A percentile compares a stretch with the other conserved stretches of the same genome.
phyloP scores from a whole-genome alignment of 2,797 vertebrate genomes.

The Hydrophis major region DNA sequence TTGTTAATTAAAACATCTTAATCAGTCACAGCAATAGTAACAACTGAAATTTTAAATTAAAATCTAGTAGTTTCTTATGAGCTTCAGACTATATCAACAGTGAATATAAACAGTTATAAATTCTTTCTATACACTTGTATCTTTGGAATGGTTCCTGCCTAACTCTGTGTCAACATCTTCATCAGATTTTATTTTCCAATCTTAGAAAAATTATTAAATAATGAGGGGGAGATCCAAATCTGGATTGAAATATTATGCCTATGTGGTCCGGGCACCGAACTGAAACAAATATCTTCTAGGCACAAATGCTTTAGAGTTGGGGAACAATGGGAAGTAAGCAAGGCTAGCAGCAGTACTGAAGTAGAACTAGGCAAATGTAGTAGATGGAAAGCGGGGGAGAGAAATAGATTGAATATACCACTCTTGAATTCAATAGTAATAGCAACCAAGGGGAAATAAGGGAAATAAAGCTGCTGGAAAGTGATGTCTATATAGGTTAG shows the following conservation, averaged over 20 bases:
- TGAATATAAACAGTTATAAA: neutral
- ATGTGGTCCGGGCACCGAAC: neutral
- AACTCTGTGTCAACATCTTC: neutral
- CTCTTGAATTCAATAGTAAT: neutral
- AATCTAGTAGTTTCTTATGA: constrained; percentile 5
- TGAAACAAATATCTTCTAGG: neutral
- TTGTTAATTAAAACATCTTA: constrained; percentile 31
- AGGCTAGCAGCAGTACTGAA: neutral
- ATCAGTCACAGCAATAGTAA: constrained; percentile 13
- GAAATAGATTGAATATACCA: neutral
- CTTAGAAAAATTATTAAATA: neutral
- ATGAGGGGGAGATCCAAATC: neutral
- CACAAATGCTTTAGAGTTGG: neutral
- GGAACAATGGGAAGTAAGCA: neutral
- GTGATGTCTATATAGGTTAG: neutral
- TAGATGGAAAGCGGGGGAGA: neutral
- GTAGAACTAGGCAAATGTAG: neutral
- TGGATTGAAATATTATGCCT: neutral
- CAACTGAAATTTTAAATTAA: neutral
- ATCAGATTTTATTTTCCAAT: neutral
- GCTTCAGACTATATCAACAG: neutral
- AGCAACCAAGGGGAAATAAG: neutral
- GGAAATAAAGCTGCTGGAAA: neutral
- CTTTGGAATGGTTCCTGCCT: neutral
- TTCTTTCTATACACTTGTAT: neutral